These are phyloP conservation scores for Labeo catla DNA, from an alignment of 2,113 vertebrate genomes.

Conservation along the genomic window DNA sequence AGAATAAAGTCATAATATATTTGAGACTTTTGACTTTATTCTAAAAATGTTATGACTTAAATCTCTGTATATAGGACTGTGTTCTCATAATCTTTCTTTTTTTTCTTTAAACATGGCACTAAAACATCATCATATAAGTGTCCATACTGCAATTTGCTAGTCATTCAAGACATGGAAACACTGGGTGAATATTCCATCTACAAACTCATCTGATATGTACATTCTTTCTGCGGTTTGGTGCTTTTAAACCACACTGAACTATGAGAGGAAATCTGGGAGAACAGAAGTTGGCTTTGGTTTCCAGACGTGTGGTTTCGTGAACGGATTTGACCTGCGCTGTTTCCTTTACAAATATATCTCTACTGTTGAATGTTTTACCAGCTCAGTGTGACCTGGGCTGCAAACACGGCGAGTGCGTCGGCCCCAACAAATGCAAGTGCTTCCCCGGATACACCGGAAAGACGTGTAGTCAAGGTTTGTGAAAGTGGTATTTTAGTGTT, in stretches of 20 bases:
- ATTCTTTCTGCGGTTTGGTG: neutral
- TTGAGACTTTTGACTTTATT: too few relatives aligned
- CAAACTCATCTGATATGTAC: neutral
- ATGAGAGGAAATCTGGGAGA: neutral
- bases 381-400: constrained; percentile 89
- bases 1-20: too few relatives aligned
- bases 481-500: neutral
- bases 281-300: neutral
- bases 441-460: constrained; percentile 91
- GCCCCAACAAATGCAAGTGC: constrained; percentile 93
- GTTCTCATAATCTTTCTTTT: too few relatives aligned
- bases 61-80: too few relatives aligned
- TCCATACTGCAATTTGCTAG: neutral
- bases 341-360: constrained; percentile 57
- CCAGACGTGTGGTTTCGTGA: constrained; percentile 17
- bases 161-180: neutral
- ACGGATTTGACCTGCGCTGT: constrained; percentile 45
- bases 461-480: constrained; percentile 90
- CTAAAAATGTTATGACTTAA: too few relatives aligned
- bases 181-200: neutral
- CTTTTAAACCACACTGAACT: neutral
- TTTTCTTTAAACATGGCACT: too few relatives aligned
- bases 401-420: constrained; percentile 91
- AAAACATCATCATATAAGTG: neutral
- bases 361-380: constrained; percentile 72